Percentiles rank a stretch among this genome's conserved stretches.
phyloP scores from a whole-genome alignment of 2,888 invertebrate species.

The Brachynemurus nebulosus region DNA sequence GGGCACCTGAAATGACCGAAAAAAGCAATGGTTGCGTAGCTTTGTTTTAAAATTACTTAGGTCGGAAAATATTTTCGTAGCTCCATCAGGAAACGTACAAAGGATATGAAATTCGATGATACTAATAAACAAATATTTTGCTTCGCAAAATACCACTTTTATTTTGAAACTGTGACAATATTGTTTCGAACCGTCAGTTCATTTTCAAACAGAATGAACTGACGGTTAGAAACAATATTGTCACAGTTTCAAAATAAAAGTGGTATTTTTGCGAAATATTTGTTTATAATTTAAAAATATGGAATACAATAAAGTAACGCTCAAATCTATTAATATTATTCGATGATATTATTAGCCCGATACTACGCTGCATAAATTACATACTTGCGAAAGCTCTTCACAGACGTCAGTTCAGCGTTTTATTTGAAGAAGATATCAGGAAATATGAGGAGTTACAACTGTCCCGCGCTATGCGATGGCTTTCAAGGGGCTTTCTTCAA shows the following conservation, averaged over 20 bases:
- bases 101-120: conserved; percentile 1
- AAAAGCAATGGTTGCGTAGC: conserved; percentile 13
- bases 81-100: conserved; percentile 14
- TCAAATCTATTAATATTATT: too few species aligned
- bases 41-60: conserved; percentile 13
- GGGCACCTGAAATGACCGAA: conserved; percentile 13
- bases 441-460: conserved; percentile 14
- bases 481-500: too few species aligned
- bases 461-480: too few species aligned
- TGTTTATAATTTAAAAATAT: too few species aligned
- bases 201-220: too few species aligned
- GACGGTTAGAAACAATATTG: too few species aligned
- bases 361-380: conserved; percentile 8
- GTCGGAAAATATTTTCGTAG: conserved; percentile 13
- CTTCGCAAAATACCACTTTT: conserved; percentile 5
- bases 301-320: too few species aligned
- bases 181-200: too few species aligned
- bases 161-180: too few species aligned
- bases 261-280: too few species aligned
- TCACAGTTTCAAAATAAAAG: too few species aligned
- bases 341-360: not conserved
- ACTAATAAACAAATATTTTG: conserved; percentile 1
- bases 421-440: conserved; percentile 7
- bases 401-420: conserved; percentile 6
- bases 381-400: conserved; percentile 13